These are phyloP conservation scores for Heterohyrax brucei DNA, from an alignment of 2,797 vertebrate species.

Conservation along the genomic window DNA sequence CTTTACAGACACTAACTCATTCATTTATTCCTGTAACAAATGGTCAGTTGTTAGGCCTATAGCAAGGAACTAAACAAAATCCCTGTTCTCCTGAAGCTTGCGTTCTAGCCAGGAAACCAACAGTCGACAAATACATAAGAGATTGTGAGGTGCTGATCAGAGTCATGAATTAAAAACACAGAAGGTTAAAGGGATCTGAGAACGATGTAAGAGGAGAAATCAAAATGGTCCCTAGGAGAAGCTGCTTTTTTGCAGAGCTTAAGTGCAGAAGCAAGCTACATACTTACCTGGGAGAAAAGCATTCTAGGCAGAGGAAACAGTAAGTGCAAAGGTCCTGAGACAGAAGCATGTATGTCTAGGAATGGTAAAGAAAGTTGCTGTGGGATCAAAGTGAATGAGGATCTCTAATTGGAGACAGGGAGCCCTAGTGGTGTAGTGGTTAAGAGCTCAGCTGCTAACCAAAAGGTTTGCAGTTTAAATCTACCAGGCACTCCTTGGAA, in stretches of 20 bases:
- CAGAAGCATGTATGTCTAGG: background rate
- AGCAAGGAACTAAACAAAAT: background rate
- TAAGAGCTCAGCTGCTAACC: too few relatives aligned
- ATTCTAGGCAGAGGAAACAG: background rate
- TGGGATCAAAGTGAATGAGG: background rate
- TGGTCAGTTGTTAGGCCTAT: background rate
- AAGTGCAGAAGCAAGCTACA: background rate
- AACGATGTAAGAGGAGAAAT: background rate
- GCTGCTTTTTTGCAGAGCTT: background rate
- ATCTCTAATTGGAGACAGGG: too few relatives aligned
- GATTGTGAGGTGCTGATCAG: background rate
- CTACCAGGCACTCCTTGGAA: too few relatives aligned
- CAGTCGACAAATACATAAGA: background rate
- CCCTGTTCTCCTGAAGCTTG: background rate
- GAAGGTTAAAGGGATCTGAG: background rate
- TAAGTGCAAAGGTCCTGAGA: background rate
- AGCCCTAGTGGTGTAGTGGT: too few relatives aligned
- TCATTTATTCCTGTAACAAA: slow-evolving; percentile 20
- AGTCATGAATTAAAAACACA: background rate
- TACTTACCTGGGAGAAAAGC: background rate
- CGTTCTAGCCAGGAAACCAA: background rate
- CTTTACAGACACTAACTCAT: background rate
- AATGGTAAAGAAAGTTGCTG: background rate
- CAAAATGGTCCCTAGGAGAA: background rate
- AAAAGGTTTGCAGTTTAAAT: too few relatives aligned